Percentiles rank a stretch among this genome's conserved stretches.
Conservation (phyloP, 2,797 vertebrate species). For the Siniperca obscura region DNA sequence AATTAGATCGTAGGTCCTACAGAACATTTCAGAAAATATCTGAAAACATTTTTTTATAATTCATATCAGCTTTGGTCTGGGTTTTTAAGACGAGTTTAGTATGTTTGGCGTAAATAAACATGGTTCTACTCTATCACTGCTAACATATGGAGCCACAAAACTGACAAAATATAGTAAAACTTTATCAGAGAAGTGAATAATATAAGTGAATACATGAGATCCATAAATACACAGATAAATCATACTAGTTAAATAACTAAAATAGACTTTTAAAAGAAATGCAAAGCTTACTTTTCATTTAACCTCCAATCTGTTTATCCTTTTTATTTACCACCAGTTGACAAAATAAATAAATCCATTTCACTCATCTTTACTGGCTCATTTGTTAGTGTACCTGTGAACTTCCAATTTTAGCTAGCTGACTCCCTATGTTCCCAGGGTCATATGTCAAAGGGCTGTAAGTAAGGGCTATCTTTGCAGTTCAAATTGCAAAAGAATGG, state of each 20-base stretch:
- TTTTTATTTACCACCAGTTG: not conserved
- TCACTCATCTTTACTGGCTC: not conserved
- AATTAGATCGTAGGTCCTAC: not conserved
- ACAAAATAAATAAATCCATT: not conserved
- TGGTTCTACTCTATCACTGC: not conserved
- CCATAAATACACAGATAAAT: not conserved
- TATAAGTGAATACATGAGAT: not conserved
- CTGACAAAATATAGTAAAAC: not conserved
- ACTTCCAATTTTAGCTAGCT: not conserved
- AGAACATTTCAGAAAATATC: not conserved
- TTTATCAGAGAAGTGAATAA: not conserved
- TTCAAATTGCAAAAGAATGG: no score
- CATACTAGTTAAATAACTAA: not conserved
- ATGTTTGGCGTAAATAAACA: not conserved
- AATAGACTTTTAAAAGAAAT: not conserved
- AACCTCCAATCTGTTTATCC: no score
- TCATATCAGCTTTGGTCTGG: not conserved
- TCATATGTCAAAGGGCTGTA: no score
- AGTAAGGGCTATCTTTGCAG: no score
- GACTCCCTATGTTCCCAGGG: not conserved
- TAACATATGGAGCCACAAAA: not conserved
- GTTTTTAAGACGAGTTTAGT: not conserved
- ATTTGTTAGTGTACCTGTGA: not conserved
- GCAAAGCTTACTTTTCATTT: not conserved
- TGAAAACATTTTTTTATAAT: not conserved